Evolutionary conservation across 2,113 vertebrate species (phyloP), one percentile per base, ranked within the genome.

Genomic region (Caracal caracal): DNA sequence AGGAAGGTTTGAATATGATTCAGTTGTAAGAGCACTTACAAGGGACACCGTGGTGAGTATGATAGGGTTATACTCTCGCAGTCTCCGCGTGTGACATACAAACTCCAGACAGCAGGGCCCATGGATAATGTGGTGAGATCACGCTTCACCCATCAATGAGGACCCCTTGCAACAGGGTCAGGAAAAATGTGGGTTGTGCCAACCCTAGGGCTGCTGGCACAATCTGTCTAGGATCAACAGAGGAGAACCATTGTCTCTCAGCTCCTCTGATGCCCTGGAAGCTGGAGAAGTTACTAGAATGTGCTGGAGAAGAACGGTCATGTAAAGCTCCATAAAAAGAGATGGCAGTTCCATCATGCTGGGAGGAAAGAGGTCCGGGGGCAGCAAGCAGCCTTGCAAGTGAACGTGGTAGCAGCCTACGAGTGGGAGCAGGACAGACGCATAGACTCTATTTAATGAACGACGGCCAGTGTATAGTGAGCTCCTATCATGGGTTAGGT

Each of bases 61-160:
- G 1, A 24, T 78, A 88, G 56, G 56, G 26, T 35, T 33, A 35
- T 3, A 49, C 3, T 40, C 20, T 75, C 68, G 56, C 24, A 19
- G 68, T 47, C 33, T 37, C 13, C 33, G 1, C 30, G 30, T 0
- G 10, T 0, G 3, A 51, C 26, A 10, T 49, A 49, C 13, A 30
- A 15, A 7, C 35, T 43, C 68, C 24, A 65, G 8, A 26, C 4
- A 33, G 63, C 35, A 43, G 51, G 37, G 51, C 49, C 65, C 16
- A 7, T 10, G 24, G 75, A 40, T 9, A 3, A 10, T 16, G 37
- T 11, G 37, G 11, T 30, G 24, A 19, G 40, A n/a, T 35, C 33
- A 33, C 8, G 10, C 49, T 19, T 80, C 56, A 1, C n/a, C 1
- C 6, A 19, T 33, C 73, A 9, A 10, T 10, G 63, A 79, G 49